Conservation (phyloP, 30 jellyfish, hydroid and myxozoan genomes). For the Hydractinia echinata region DNA sequence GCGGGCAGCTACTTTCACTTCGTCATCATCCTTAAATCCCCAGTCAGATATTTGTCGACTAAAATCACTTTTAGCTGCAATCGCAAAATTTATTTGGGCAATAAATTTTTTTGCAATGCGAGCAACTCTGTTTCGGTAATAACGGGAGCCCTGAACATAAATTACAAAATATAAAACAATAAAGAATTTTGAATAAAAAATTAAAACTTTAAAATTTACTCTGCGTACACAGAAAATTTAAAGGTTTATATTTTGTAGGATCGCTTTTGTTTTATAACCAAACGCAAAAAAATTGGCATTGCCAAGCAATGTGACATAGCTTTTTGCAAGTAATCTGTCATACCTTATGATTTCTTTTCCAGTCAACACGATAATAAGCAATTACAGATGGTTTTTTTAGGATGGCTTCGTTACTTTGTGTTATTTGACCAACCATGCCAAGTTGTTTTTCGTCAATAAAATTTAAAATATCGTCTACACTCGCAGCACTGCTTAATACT, state of each 20-base stretch:
- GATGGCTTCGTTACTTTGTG: conserved; percentile 50
- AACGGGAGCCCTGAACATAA: conserved; percentile 56
- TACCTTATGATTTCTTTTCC: conserved; percentile 72
- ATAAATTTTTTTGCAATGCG: conserved; percentile 85
- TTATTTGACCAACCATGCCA: conserved; percentile 90
- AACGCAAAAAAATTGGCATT: too few species aligned
- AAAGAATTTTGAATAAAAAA: background rate
- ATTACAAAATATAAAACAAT: background rate
- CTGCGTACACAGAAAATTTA: too few species aligned
- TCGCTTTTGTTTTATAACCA: too few species aligned
- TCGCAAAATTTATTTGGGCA: conserved; percentile 49
- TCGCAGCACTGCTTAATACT: conserved; percentile 41
- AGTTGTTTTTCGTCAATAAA: conserved; percentile 64
- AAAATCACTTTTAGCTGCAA: conserved; percentile 48
- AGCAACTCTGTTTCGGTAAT: conserved; percentile 98
- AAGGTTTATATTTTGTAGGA: too few species aligned
- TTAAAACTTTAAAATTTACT: background rate
- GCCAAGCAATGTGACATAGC: too few species aligned
- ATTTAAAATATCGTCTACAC: conserved; percentile 45
- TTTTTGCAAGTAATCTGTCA: too few species aligned
- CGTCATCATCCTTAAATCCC: conserved; percentile 19
- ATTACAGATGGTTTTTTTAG: conserved; percentile 55
- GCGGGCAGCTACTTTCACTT: conserved; percentile 26
- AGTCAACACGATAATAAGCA: conserved; percentile 78
- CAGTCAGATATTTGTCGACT: conserved; percentile 24